These are phyloP conservation scores for Anarrhichthys ocellatus DNA, from an alignment of 2,113 vertebrate species.

Conservation along the genomic window DNA sequence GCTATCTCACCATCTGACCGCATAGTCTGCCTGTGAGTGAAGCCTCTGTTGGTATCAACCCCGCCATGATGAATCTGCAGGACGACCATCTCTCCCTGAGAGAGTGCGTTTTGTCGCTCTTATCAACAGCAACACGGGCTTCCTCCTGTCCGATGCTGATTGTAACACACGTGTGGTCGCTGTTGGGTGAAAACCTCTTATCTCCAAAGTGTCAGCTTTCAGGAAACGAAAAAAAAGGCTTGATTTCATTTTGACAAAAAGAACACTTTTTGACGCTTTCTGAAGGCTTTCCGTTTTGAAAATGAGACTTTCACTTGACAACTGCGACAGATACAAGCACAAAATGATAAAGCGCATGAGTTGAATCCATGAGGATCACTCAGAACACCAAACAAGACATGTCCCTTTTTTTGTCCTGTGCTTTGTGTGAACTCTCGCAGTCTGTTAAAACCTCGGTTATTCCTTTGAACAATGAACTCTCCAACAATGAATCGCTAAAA, in stretches of 20 bases:
- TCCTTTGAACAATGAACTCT: conserved; percentile 55
- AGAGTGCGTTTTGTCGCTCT: conserved; percentile 23
- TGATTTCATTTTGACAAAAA: background rate
- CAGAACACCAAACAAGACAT: conserved; percentile 17
- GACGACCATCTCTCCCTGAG: conserved; percentile 16
- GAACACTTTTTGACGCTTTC: background rate
- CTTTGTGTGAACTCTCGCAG: conserved; percentile 35
- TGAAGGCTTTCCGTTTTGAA: background rate
- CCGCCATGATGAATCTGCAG: conserved; percentile 9
- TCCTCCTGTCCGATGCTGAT: conserved; percentile 56
- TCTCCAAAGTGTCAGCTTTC: conserved; percentile 48
- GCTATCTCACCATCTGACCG: conserved; percentile 37
- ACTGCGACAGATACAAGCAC: background rate
- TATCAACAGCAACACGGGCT: conserved; percentile 36
- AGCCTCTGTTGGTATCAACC: conserved; percentile 8
- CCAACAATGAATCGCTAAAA: conserved; percentile 54
- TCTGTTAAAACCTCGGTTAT: conserved; percentile 60
- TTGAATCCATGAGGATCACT: conserved; percentile 28
- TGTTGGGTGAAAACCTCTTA: conserved; percentile 40
- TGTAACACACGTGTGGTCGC: conserved; percentile 13
- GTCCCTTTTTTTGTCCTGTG: background rate
- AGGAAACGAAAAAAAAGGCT: background rate
- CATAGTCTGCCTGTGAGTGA: background rate
- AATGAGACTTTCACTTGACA: background rate
- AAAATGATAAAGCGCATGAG: background rate